phyloP scores from a whole-genome alignment of 2,797 vertebrate species.

The Anguilla marmorata region DNA sequence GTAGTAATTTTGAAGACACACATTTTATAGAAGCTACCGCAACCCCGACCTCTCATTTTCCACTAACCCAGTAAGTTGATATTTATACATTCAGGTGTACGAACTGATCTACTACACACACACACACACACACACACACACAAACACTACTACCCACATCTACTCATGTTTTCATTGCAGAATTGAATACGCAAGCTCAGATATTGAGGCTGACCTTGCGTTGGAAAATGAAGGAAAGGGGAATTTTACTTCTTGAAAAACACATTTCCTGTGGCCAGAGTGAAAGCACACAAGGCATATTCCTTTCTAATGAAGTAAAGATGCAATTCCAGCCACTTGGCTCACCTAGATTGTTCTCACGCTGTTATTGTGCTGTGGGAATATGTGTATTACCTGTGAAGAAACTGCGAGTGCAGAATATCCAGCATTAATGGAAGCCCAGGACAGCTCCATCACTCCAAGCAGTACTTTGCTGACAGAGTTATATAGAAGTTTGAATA shows the following conservation, averaged over 20 bases:
- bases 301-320: neutral
- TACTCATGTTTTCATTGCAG: too few relatives aligned
- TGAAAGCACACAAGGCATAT: neutral
- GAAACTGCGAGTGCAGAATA: neutral
- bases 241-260: neutral
- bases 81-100: neutral
- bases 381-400: neutral
- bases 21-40: too few relatives aligned
- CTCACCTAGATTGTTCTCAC: neutral
- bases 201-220: too few relatives aligned
- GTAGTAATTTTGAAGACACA: too few relatives aligned
- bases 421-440: constrained; percentile 15
- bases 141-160: neutral
- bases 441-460: constrained; percentile 16
- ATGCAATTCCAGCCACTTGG: neutral
- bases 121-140: constrained; percentile 9
- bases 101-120: neutral
- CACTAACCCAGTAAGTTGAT: too few relatives aligned
- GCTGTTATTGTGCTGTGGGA: neutral
- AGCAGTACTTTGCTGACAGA: constrained; percentile 4
- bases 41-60: too few relatives aligned
- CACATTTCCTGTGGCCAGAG: neutral
- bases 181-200: too few relatives aligned
- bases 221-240: too few relatives aligned
- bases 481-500: constrained; percentile 36